These are phyloP conservation scores for Cyanoramphus novaezelandiae DNA, from an alignment of 2,113 vertebrate species.

Conservation along the genomic window DNA sequence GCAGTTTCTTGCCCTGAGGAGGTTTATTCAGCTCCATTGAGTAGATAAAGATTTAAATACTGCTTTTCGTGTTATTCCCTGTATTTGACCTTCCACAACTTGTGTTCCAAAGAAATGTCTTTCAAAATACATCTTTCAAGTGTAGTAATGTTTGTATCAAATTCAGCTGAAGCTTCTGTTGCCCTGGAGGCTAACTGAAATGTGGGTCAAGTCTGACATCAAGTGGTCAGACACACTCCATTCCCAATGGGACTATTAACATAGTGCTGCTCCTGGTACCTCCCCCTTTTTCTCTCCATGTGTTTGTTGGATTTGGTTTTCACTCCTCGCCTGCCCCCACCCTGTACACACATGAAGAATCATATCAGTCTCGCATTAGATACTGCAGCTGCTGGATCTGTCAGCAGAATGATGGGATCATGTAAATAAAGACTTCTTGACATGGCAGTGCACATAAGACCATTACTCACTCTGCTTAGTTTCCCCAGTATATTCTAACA, in stretches of 20 bases:
- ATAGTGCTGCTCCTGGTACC: neutral
- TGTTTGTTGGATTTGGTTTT: neutral
- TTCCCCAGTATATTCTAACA: neutral
- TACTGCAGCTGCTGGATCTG: neutral
- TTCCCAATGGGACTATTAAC: slow-evolving; percentile 35
- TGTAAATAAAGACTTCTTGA: neutral
- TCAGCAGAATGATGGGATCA: neutral
- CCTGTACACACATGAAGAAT: neutral
- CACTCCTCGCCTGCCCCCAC: neutral
- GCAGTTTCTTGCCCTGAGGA: neutral
- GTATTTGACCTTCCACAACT: neutral
- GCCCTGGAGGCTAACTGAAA: slow-evolving; percentile 41
- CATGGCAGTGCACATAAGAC: neutral
- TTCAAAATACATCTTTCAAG: neutral
- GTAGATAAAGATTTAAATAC: slow-evolving; percentile 37
- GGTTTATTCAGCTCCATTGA: neutral
- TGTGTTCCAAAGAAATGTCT: neutral
- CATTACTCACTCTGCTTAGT: neutral
- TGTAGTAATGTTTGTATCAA: neutral
- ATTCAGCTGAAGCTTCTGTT: neutral
- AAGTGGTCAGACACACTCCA: slow-evolving; percentile 49
- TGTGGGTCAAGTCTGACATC: slow-evolving; percentile 68
- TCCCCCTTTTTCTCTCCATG: neutral
- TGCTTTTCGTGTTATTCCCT: neutral
- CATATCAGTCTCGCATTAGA: neutral